These are phyloP conservation scores for Charina bottae DNA, from an alignment of 2,113 vertebrate species.

Conservation along the genomic window DNA sequence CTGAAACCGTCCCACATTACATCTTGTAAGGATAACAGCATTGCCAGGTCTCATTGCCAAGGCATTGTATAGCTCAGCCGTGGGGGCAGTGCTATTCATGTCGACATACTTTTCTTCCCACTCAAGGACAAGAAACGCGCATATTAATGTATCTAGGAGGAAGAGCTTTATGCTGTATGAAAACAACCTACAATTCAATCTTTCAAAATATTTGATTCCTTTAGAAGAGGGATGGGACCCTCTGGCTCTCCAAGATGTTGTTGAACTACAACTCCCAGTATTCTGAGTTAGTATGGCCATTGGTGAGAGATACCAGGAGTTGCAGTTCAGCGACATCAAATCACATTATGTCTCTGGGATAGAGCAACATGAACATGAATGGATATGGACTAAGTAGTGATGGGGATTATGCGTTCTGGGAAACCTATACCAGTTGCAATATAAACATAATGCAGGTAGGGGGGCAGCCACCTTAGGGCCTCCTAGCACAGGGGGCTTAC, in stretches of 20 bases:
- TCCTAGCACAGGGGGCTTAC: background rate
- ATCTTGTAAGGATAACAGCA: too few species aligned
- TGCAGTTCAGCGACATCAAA: background rate
- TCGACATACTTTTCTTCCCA: too few species aligned
- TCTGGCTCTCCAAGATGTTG: background rate
- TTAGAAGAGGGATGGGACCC: background rate
- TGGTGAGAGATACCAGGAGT: background rate
- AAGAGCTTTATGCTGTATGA: too few species aligned
- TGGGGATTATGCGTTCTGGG: background rate
- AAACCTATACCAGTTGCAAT: background rate
- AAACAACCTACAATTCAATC: background rate
- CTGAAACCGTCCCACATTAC: too few species aligned
- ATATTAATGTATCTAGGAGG: too few species aligned
- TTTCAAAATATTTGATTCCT: background rate
- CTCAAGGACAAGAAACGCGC: too few species aligned
- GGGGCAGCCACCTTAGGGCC: background rate
- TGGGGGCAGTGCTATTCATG: too few species aligned
- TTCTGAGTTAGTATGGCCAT: background rate
- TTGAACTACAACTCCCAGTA: background rate
- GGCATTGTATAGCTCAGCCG: too few species aligned
- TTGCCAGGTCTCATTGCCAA: too few species aligned
- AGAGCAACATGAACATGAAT: background rate
- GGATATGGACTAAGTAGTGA: background rate
- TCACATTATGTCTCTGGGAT: background rate
- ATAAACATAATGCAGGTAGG: background rate